Percentiles rank a stretch among this genome's conserved stretches.
Evolutionary conservation across 2,888 invertebrate species (phyloP).

Genomic region (Nomada goodeniana): DNA sequence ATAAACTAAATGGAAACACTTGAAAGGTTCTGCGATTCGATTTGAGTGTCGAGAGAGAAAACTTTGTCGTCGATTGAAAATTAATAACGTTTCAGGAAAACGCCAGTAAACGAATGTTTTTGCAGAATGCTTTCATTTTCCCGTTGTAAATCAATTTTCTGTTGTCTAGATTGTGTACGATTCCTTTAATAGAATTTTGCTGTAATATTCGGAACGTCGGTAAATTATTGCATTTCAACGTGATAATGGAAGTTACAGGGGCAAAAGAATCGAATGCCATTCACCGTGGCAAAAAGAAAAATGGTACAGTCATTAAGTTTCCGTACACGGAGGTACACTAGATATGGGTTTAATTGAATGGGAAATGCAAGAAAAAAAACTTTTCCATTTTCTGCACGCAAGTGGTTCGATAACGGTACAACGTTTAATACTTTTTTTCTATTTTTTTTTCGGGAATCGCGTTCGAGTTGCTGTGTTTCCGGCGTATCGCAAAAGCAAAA

Average conservation of each 20-base stretch:
- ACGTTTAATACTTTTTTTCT: background rate
- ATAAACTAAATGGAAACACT: too few relatives aligned
- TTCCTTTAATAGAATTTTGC: background rate
- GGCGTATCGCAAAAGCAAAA: background rate
- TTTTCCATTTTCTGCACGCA: conserved; percentile 8
- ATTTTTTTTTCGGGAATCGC: background rate
- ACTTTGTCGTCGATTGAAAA: too few relatives aligned
- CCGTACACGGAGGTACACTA: conserved; percentile 5
- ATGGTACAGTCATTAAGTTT: conserved; percentile 22
- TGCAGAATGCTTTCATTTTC: background rate
- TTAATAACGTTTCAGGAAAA: too few relatives aligned
- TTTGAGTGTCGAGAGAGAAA: too few relatives aligned
- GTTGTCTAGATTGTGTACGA: background rate
- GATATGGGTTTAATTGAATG: conserved; percentile 27
- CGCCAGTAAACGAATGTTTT: background rate
- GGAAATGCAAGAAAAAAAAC: conserved; percentile 16
- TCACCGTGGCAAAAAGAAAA: conserved; percentile 4
- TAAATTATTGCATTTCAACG: conserved; percentile 5
- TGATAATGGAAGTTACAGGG: background rate
- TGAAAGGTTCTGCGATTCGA: too few relatives aligned
- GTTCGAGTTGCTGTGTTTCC: background rate
- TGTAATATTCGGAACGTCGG: background rate
- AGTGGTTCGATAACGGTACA: background rate
- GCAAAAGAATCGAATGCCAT: background rate
- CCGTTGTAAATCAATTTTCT: background rate